Evolutionary conservation across 2,888 invertebrate genomes (phyloP), one percentile per base, ranked within the genome.

Genomic region (Coenonympha glycerion): DNA sequence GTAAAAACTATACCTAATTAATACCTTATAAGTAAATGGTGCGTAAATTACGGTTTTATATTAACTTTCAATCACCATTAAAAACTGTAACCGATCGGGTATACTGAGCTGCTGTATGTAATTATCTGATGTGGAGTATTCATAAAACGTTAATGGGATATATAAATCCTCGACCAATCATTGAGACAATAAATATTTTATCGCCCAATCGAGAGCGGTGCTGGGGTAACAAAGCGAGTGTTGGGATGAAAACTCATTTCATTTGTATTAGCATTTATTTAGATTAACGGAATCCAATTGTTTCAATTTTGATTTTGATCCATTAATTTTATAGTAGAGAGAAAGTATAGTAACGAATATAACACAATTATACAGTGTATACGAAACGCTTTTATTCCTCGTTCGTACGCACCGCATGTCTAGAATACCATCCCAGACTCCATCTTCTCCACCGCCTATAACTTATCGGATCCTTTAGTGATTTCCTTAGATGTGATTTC

Each of bases 161-260:
- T 9, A 2, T 39, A 39, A 39, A 39, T 39, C 39, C 13, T 39
- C 9, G 9, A 15, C 39, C 39, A 39, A 39, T 39, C 39, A 24
- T 39, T 39, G 39, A 39, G 22, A 16, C 39, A 39, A 16, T 39
- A 24, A 39, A 39, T 39, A 39, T 22, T 39, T 39, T 39, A 39
- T 39, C 15, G 15, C 15, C 15, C 39, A 39, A 39, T 39, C 39
- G 39, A 39, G 24, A 24, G 11, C 37, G 37, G 11, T 33, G 8
- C 31, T 21, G n/a, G 9, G 37, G 13, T 9, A 21, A 39, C 24
- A 24, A 15, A 22, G 37, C 15, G 39, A 9, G 15, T 39, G 24
- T 39, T 24, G 24, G 15, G 15, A 24, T 39, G 39, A 24, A 16
- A 39, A 39, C 15, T 24, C 24, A 13, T 22, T 39, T 15, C 24